phyloP scores from a whole-genome alignment of 2,113 vertebrate genomes.

The Rhinopomastus cyanomelas region DNA sequence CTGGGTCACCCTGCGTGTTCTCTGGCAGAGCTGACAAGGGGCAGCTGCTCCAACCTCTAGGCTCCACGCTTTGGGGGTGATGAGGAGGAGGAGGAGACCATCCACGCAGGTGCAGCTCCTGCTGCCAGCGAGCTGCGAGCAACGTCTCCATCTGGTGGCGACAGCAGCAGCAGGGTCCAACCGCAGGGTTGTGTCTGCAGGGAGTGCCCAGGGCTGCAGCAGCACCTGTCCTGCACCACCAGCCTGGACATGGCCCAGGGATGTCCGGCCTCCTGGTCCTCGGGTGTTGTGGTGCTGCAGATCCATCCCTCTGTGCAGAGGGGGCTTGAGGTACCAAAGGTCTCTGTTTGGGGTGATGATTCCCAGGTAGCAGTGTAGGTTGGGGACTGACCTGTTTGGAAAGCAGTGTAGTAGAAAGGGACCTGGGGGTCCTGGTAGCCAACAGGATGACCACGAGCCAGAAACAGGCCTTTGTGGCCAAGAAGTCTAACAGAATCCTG shows the following conservation, averaged over 20 bases:
- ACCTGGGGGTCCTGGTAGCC: no score
- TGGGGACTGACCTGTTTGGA: no score
- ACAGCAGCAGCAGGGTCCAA: neutral
- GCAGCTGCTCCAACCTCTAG: no score
- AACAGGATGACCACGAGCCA: no score
- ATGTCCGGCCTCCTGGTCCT: neutral
- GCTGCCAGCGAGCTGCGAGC: rapidly evolving
- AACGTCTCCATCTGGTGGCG: slow-evolving; percentile 53
- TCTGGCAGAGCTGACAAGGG: no score
- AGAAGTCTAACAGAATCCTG: no score
- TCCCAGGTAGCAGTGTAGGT: no score
- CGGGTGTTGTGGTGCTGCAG: neutral
- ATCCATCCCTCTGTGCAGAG: neutral
- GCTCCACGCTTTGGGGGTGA: no score
- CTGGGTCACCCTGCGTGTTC: no score
- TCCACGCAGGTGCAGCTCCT: neutral
- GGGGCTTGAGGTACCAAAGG: neutral
- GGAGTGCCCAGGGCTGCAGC: rapidly evolving
- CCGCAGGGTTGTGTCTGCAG: rapidly evolving
- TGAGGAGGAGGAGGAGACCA: neutral
- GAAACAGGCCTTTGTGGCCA: no score
- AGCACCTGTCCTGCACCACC: rapidly evolving
- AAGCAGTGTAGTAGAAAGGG: no score
- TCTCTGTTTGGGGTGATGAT: neutral
- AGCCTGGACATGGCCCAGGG: neutral